phyloP scores from a whole-genome alignment of 2,888 invertebrate species.

The Lypha dubia region DNA sequence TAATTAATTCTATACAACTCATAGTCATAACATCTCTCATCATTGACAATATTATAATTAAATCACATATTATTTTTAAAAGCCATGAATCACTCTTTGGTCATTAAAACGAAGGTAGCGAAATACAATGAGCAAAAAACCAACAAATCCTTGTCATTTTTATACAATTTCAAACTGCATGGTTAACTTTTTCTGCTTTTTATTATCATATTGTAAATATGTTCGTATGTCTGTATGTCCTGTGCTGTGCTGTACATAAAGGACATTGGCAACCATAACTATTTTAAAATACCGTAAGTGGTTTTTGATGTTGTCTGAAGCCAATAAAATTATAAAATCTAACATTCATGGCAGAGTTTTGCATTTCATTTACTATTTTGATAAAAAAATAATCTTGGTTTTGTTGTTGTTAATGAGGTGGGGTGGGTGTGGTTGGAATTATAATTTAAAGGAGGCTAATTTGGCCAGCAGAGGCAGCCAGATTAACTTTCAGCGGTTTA shows the following conservation, averaged over 20 bases:
- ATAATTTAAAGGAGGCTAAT: conserved; percentile 38
- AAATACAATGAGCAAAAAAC: not conserved
- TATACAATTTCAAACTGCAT: conserved; percentile 16
- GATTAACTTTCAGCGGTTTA: conserved; percentile 56
- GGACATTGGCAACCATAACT: conserved; percentile 31
- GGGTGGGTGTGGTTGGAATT: not conserved
- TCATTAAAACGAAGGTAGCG: conserved; percentile 8
- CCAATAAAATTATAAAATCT: conserved; percentile 60
- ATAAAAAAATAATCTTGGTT: not conserved
- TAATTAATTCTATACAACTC: not conserved
- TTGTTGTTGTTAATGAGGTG: not conserved
- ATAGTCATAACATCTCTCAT: not conserved
- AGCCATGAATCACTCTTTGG: conserved; percentile 15
- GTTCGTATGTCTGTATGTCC: no score
- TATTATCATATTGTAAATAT: not conserved
- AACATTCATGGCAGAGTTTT: conserved; percentile 39
- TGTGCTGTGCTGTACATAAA: conserved; percentile 5
- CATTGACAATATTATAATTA: not conserved
- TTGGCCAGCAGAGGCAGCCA: conserved; percentile 26
- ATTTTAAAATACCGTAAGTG: conserved; percentile 55
- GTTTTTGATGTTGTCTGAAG: conserved; percentile 70
- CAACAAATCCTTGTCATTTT: conserved; percentile 35
- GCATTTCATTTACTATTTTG: conserved; percentile 8
- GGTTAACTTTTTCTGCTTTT: not conserved
- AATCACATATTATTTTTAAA: not conserved